phyloP scores from a whole-genome alignment of 2,113 vertebrate species.

The Tychaedon coryphoeus region DNA sequence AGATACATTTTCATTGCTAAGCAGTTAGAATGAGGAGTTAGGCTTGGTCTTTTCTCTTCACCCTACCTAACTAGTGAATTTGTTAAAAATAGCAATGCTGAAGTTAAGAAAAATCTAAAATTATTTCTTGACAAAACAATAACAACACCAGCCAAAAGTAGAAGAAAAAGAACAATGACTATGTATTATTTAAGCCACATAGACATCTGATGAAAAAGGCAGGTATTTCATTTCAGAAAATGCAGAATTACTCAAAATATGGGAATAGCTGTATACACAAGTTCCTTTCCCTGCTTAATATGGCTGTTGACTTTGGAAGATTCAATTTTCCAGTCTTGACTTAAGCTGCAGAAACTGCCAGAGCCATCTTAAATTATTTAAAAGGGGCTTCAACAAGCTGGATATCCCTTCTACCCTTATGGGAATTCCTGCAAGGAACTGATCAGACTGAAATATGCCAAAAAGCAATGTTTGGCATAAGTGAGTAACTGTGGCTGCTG shows the following conservation, averaged over 20 bases:
- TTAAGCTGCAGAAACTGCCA: slow-evolving; percentile 11
- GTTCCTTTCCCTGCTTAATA: neutral
- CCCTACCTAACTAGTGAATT: neutral
- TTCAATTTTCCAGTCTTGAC: neutral
- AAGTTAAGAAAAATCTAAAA: neutral
- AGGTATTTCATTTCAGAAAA: neutral
- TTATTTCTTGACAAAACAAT: neutral
- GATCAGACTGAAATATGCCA: slow-evolving; percentile 24
- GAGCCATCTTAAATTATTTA: slow-evolving; percentile 6
- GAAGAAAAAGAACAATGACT: neutral
- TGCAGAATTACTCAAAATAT: neutral
- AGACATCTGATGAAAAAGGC: neutral
- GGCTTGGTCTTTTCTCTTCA: neutral
- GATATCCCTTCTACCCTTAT: slow-evolving; percentile 34
- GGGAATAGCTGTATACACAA: neutral
- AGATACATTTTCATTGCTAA: neutral
- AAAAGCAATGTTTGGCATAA: slow-evolving; percentile 15
- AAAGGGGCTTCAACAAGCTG: slow-evolving; percentile 48
- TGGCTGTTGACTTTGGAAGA: slow-evolving; percentile 15
- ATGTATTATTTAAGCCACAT: neutral
- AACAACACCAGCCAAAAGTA: neutral
- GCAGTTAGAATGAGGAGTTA: neutral
- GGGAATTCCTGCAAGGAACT: slow-evolving; percentile 48
- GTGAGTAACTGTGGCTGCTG: neutral
- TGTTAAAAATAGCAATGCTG: neutral